Evolutionary conservation across 1,140 invertebrate genomes (phyloP).

Genomic region (Halesus radiatus): DNA sequence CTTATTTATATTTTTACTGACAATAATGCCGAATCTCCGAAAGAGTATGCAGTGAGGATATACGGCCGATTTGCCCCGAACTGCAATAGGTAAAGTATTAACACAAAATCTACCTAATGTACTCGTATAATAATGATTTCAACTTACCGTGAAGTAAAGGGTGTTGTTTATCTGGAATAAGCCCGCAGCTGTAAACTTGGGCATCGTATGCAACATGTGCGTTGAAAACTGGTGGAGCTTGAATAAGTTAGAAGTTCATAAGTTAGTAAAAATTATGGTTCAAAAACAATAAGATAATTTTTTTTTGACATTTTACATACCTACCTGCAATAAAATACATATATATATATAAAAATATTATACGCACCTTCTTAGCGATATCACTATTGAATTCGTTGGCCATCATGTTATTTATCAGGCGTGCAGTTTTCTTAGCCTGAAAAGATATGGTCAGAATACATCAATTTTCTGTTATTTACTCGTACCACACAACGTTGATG

Average conservation of each 20-base stretch:
- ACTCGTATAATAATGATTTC: no score
- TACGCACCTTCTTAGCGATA: constrained; percentile 13
- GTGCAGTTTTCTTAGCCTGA: neutral
- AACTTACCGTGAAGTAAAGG: neutral
- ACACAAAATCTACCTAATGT: no score
- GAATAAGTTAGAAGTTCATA: neutral
- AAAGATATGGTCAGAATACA: neutral
- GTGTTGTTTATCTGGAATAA: neutral
- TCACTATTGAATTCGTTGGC: neutral
- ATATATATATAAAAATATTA: neutral
- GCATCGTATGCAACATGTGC: neutral
- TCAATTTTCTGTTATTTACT: neutral
- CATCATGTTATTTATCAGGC: constrained; percentile 11
- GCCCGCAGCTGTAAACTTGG: neutral
- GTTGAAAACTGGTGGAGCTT: neutral
- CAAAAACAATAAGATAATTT: no score
- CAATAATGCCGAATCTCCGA: no score
- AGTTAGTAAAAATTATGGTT: neutral
- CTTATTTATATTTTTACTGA: no score
- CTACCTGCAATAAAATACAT: no score
- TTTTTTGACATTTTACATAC: no score
- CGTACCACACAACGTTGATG: neutral
- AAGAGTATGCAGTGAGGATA: no score
- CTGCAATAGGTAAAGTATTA: no score
- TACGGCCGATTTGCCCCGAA: no score